These are phyloP conservation scores for Xanthia togata DNA, from an alignment of 2,888 invertebrate species.

Conservation along the genomic window DNA sequence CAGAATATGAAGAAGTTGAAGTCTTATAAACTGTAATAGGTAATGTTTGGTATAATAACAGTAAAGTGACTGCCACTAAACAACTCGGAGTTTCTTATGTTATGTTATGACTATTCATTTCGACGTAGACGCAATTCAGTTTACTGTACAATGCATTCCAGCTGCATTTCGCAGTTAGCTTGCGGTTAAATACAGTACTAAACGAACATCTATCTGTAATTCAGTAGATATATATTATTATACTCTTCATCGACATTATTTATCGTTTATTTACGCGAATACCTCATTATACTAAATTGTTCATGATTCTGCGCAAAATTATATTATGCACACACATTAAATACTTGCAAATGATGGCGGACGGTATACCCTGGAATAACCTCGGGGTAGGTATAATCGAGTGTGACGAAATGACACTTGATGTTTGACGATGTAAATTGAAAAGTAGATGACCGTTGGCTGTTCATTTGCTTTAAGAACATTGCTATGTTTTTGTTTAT, in stretches of 20 bases:
- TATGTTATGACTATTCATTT: background rate
- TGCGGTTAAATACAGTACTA: slow-evolving; percentile 29
- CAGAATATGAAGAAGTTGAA: background rate
- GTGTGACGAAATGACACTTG: slow-evolving; percentile 15
- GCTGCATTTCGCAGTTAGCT: slow-evolving; percentile 16
- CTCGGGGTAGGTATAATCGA: slow-evolving; percentile 8
- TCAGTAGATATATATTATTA: no score
- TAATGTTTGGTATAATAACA: background rate
- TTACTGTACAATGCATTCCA: slow-evolving; percentile 18
- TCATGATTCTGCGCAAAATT: slow-evolving; percentile 6
- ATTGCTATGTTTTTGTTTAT: background rate
- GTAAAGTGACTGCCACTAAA: background rate
- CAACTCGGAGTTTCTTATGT: background rate
- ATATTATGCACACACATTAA: slow-evolving; percentile 17
- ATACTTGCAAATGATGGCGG: slow-evolving; percentile 5
- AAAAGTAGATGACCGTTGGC: background rate
- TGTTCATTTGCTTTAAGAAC: background rate
- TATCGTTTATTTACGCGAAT: slow-evolving; percentile 12
- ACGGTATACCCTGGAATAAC: slow-evolving; percentile 1
- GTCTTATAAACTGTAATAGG: background rate
- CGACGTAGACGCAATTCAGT: background rate
- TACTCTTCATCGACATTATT: background rate
- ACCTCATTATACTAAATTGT: slow-evolving; percentile 19
- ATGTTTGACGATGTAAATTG: slow-evolving; percentile 32
- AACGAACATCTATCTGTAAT: background rate